A percentile compares a stretch with the other conserved stretches of the same genome.
These are phyloP conservation scores for Notarius lentiginosus DNA, from an alignment of 2,113 vertebrate species.

Conservation along the genomic window DNA sequence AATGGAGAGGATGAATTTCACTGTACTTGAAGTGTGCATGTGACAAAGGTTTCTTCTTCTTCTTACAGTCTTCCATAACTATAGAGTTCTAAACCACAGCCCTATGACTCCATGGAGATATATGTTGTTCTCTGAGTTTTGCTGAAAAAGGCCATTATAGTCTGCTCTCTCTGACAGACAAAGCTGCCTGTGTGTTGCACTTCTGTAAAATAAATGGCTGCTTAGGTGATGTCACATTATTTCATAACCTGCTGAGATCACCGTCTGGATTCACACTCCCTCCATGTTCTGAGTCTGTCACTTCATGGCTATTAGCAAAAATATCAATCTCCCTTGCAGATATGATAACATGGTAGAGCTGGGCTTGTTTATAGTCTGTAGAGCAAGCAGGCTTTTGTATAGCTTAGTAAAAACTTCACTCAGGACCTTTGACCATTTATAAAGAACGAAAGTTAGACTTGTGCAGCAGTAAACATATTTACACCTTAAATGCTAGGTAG, in stretches of 20 bases:
- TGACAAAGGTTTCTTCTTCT: no score
- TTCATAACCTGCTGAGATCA: slow-evolving; percentile 36
- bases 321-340: neutral
- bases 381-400: neutral
- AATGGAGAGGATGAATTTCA: no score
- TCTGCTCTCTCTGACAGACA: slow-evolving; percentile 23
- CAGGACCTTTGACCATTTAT: neutral
- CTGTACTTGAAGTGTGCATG: no score
- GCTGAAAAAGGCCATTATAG: slow-evolving; percentile 13
- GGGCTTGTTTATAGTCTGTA: neutral
- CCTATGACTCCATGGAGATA: neutral
- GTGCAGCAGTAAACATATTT: neutral
- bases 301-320: slow-evolving; percentile 23
- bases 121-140: neutral
- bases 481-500: neutral
- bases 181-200: slow-evolving; percentile 14
- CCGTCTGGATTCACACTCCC: slow-evolving; percentile 30
- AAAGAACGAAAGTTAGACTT: neutral
- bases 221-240: slow-evolving; percentile 30
- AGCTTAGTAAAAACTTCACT: neutral
- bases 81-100: neutral
- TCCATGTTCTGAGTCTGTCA: neutral
- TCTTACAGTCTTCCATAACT: neutral
- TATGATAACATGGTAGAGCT: neutral
- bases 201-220: slow-evolving; percentile 28